Evolutionary conservation across 53 echinoderm and acorn worm species (phyloP), one percentile per base, ranked within the genome.

Genomic region (Mesocentrotus franciscanus): DNA sequence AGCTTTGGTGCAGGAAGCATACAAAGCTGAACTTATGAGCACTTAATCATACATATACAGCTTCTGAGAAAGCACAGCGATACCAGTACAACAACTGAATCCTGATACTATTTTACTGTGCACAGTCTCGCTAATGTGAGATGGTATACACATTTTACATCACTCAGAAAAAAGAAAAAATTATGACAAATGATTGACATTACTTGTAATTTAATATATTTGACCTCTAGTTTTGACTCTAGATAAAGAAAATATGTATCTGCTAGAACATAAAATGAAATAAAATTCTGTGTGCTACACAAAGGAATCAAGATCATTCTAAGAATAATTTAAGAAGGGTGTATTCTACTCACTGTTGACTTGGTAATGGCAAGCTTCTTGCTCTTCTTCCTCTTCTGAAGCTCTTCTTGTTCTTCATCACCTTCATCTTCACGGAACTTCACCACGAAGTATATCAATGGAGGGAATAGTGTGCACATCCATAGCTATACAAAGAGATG

Each of bases 391-490:
- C 61, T 96, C 84, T 56, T 94, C 27, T 56, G 35, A 6, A 81
- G 42, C 16, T 83, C 78, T 8, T 90, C 92, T 24, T 62, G 87
- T 60, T 95, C 95, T 9, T 98, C 96, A 5, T 85, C 95, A 17
- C 95, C 61, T 60, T 96, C 97, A 95, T 97, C 97, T 68, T 98
- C 98, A 57, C 98, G 96, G 95, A 97, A 98, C 95, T 94, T 96
- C 79, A 98, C 93, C 14, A 92, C 35, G 79, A 95, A 97, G 18
- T 96, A 96, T 76, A 98, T 95, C 74, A 97, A 58, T 56, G 96
- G 96, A 27, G 98, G 98, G 59, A 84, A 96, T 14, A 98, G 27
- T 16, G 95, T 95, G 75, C 97, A 97, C 87, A 97, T 8, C 96
- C 96, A 96, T 85, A 98, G 95, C 98, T 98, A 95, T 85, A 87